A percentile compares a stretch with the other conserved stretches of the same genome.
Evolutionary conservation across 2,797 vertebrate genomes (phyloP).

Genomic region (Iguana delicatissima): DNA sequence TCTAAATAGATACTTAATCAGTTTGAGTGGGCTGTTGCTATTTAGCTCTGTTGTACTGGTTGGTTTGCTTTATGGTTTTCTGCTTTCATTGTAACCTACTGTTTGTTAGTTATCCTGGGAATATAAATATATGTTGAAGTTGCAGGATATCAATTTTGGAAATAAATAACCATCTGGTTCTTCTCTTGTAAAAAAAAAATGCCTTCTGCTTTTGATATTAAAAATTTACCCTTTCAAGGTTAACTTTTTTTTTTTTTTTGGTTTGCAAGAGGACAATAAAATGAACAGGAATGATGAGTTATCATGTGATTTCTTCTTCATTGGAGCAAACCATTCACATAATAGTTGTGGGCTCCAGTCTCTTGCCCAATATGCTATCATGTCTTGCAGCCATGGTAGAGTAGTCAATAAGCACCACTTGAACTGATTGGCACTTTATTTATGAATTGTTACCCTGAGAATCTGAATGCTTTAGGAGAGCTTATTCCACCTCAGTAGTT

Average conservation of each 20-base stretch:
- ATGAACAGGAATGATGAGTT: background rate
- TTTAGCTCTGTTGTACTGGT: background rate
- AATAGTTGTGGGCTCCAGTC: background rate
- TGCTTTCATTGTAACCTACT: background rate
- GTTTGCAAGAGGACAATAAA: slow-evolving; percentile 25
- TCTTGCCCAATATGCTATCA: background rate
- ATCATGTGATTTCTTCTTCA: background rate
- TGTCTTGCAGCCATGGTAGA: slow-evolving; percentile 41
- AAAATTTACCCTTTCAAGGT: background rate
- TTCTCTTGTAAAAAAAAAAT: background rate
- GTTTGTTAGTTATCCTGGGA: background rate
- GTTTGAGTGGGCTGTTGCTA: background rate
- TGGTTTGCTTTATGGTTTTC: background rate
- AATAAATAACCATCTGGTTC: background rate
- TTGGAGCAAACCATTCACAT: background rate
- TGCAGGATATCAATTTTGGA: background rate
- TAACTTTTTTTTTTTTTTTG: background rate
- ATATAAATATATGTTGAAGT: background rate
- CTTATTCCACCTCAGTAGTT: slow-evolving; percentile 52
- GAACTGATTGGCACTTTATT: slow-evolving; percentile 44
- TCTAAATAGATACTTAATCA: background rate
- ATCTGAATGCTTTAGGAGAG: slow-evolving; percentile 57
- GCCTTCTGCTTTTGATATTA: background rate
- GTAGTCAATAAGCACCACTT: slow-evolving; percentile 32
- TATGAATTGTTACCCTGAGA: slow-evolving; percentile 10